Base-by-base conservation (phyloP, 2,888 invertebrate genomes). In the Hemicrepidius hirtus region DNA sequence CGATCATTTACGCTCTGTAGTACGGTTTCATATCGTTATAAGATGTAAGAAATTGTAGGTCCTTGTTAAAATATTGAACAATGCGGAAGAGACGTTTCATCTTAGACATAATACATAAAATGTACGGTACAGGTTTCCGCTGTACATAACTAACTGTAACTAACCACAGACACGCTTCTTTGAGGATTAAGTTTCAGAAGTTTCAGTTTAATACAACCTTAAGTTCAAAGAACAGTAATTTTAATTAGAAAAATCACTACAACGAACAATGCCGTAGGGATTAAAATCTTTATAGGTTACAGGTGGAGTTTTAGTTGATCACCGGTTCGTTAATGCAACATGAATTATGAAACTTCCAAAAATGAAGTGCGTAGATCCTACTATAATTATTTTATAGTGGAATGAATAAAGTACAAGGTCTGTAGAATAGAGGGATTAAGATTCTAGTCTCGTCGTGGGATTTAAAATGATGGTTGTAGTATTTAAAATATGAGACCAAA, bases 331-430 rank as follows among this genome's bases (percentile, higher is more conserved):
- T 46, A 46, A 46, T 46, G 46, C 46, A 46, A 20, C 46, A 16
- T 46, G 46, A 46, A 46, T 46, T 46, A 46, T 46, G 46, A 46
- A 46, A 46, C 46, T 18, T 46, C 46, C 46, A 63, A 46, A 20
- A 63, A 63, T 49, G 63, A 63, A 63, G 44, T 63, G 63, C 63
- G 46, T 63, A 63, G 63, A 44, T 63, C 12, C 44, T 6, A 46
- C 46, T 32, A 32, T 63, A 63, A 63, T 63, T 63, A 46, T 46
- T 63, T 63, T 46, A 63, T 32, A 32, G 16, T 12, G 24, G 46
- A 63, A 32, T 28, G 63, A 63, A 63, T 28, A 32, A 63, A 63
- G 32, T 63, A 63, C 28, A 63, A 63, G 63, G 46, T 46, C 41
- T 62, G 44, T 44, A 41, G 32, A 49, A 46, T 46, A 63, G 63